Percentiles rank a stretch among this genome's conserved stretches.
Conservation (phyloP, 2,888 invertebrate species). For the Epirrhoe alternata region DNA sequence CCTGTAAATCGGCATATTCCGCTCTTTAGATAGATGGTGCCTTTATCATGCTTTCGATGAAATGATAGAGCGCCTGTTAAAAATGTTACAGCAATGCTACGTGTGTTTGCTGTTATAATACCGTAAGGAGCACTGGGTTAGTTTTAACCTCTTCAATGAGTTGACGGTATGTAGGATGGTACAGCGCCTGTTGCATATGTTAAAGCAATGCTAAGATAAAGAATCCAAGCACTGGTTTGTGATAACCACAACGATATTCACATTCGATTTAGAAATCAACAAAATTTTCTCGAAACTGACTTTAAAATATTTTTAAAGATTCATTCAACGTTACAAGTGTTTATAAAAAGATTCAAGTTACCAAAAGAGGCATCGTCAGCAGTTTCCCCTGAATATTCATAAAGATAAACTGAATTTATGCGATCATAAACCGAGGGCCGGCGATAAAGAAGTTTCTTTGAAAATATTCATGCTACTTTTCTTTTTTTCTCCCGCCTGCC, state of each 20-base stretch:
- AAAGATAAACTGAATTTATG: constrained; percentile 78
- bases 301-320: constrained; percentile 1
- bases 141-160: no score
- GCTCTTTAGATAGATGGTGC: constrained; percentile 17
- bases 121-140: not conserved
- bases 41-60: constrained; percentile 15
- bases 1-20: constrained; percentile 53
- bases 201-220: no score
- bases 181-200: no score
- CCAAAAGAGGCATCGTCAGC: constrained; percentile 48
- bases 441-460: constrained; percentile 65
- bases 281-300: not conserved
- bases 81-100: constrained; percentile 10
- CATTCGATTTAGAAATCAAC: no score
- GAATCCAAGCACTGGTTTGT: no score
- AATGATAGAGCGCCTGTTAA: constrained; percentile 9
- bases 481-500: constrained; percentile 25
- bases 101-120: not conserved
- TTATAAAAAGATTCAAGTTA: constrained; percentile 30
- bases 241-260: no score
- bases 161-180: no score
- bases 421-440: constrained; percentile 64
- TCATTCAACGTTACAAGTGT: constrained; percentile 13
- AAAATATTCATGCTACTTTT: constrained; percentile 48
- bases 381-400: constrained; percentile 72